phyloP scores from a whole-genome alignment of 2,113 vertebrate species.

The Bothrops jararaca region DNA sequence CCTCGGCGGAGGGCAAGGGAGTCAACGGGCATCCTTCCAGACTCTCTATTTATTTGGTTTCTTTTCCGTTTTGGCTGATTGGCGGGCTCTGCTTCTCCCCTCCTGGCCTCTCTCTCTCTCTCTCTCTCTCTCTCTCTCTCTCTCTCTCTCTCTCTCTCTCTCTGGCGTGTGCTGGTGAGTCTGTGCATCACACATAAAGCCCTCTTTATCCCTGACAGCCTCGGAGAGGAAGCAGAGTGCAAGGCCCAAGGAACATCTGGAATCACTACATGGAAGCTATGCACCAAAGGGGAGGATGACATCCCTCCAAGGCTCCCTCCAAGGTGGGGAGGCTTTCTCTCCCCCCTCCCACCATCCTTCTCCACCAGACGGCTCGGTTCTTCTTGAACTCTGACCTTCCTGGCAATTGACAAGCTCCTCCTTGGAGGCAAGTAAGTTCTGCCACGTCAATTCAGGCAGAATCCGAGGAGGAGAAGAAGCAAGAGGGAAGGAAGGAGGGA shows the following conservation, averaged over 20 bases:
- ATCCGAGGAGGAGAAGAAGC: constrained; percentile 66
- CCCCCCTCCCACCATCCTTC: constrained; percentile 69
- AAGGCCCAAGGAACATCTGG: constrained; percentile 87
- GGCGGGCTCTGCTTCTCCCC: not conserved
- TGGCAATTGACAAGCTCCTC: constrained; percentile 82
- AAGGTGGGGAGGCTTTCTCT: constrained; percentile 77
- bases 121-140: not conserved
- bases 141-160: too few species aligned
- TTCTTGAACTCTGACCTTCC: constrained; percentile 87
- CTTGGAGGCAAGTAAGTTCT: constrained; percentile 76
- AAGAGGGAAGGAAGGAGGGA: constrained; percentile 59
- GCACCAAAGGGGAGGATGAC: constrained; percentile 78
- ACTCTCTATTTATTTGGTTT: not conserved
- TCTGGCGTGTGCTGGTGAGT: not conserved
- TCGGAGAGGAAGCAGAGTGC: constrained; percentile 66
- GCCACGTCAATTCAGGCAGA: constrained; percentile 89
- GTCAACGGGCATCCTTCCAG: not conserved
- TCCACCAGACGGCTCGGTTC: constrained; percentile 75
- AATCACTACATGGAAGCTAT: constrained; percentile 81
- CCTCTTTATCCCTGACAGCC: constrained; percentile 74
- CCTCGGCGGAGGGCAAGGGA: not conserved
- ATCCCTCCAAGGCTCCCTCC: constrained; percentile 82
- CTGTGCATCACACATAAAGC: constrained; percentile 51
- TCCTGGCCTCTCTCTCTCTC: not conserved
- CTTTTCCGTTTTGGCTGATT: not conserved